Evolutionary conservation across 2,113 vertebrate genomes (phyloP).

Genomic region (Alaudala cheleensis): DNA sequence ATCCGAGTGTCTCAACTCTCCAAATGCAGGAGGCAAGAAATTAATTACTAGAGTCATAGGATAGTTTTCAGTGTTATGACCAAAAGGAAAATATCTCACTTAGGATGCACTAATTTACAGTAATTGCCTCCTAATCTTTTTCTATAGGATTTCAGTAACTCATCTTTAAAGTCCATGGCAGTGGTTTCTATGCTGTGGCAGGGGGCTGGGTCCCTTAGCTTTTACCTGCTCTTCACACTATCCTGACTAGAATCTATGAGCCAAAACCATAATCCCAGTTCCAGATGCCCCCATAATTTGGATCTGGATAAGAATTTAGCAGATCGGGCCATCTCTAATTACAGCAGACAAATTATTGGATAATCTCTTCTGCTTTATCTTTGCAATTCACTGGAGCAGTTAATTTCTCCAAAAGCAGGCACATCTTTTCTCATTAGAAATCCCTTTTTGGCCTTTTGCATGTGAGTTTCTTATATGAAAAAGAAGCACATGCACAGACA

Average conservation of each 20-base stretch:
- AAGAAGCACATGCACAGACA: not conserved
- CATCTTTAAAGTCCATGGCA: not conserved
- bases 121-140: slow-evolving; percentile 1
- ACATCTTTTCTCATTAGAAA: slow-evolving; percentile 73
- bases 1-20: not conserved
- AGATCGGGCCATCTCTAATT: slow-evolving; percentile 58
- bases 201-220: slow-evolving; percentile 1
- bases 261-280: not conserved
- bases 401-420: slow-evolving; percentile 75
- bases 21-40: not conserved
- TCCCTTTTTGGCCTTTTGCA: slow-evolving; percentile 65
- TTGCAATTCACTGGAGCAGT: slow-evolving; percentile 77
- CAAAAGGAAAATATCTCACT: not conserved
- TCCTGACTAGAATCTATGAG: slow-evolving; percentile 22
- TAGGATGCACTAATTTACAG: not conserved
- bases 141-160: not conserved
- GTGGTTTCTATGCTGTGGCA: not conserved
- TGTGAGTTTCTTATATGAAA: slow-evolving; percentile 58
- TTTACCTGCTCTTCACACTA: slow-evolving; percentile 62
- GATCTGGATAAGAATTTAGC: slow-evolving; percentile 32
- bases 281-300: slow-evolving; percentile 37
- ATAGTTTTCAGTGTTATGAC: not conserved
- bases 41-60: not conserved
- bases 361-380: slow-evolving; percentile 79
- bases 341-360: slow-evolving; percentile 75